A percentile compares a stretch with the other conserved stretches of the same genome.
Evolutionary conservation across 2,113 vertebrate genomes (phyloP).

Genomic region (Orthonyx spaldingii): DNA sequence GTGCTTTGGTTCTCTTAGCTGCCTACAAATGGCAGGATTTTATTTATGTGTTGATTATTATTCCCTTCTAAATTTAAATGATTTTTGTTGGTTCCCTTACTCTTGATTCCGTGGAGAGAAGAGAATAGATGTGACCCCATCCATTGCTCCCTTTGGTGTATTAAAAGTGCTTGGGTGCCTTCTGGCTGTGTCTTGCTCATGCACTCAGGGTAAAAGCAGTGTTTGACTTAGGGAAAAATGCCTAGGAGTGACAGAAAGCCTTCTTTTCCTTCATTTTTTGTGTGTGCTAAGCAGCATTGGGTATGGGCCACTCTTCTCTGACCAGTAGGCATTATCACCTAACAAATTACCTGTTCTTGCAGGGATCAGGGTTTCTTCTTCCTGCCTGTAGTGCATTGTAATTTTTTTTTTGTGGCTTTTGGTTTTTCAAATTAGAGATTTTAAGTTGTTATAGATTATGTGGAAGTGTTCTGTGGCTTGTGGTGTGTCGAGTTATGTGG

Average conservation of each 20-base stretch:
- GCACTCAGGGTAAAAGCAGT: not conserved
- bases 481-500: slow-evolving; percentile 33
- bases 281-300: not conserved
- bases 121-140: not conserved
- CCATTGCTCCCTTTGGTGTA: not conserved
- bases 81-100: not conserved
- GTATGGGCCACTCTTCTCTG: not conserved
- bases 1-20: not conserved
- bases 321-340: not conserved
- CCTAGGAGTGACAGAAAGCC: not conserved
- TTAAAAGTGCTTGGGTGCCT: not conserved
- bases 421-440: slow-evolving; percentile 65
- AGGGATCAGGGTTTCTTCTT: not conserved
- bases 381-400: slow-evolving; percentile 16
- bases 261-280: not conserved
- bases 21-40: not conserved
- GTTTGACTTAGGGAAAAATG: not conserved
- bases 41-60: not conserved
- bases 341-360: slow-evolving; percentile 40
- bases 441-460: slow-evolving; percentile 59
- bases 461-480: slow-evolving; percentile 63
- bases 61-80: not conserved
- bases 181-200: not conserved
- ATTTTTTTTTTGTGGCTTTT: slow-evolving; percentile 39
- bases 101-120: not conserved